A percentile compares a stretch with the other conserved stretches of the same genome.
These are phyloP conservation scores for Butorides virescens DNA, from an alignment of 2,113 vertebrate species.

Conservation along the genomic window DNA sequence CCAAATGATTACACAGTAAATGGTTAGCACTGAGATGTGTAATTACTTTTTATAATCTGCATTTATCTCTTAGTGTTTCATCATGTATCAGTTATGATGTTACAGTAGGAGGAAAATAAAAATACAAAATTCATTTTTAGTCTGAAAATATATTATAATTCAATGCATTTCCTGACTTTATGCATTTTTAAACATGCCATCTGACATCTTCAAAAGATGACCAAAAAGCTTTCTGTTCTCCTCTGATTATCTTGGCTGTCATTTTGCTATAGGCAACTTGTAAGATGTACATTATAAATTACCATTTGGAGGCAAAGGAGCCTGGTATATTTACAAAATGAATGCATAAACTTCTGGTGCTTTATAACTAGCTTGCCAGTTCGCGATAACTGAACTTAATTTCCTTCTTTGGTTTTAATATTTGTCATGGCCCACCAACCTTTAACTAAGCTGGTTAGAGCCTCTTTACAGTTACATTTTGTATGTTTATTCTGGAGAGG, in stretches of 20 bases:
- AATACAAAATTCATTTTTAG: background rate
- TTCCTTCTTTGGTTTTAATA: background rate
- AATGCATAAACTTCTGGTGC: background rate
- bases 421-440: background rate
- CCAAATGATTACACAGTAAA: constrained; percentile 21
- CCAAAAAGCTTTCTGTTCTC: background rate
- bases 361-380: background rate
- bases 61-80: constrained; percentile 14
- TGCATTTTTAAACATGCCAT: background rate
- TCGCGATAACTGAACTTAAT: background rate
- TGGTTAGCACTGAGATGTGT: background rate
- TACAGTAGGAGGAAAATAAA: constrained; percentile 1
- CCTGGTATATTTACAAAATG: constrained; percentile 8
- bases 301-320: background rate
- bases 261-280: constrained; percentile 21
- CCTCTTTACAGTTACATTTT: background rate
- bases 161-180: background rate
- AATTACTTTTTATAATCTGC: constrained; percentile 35
- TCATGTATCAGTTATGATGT: background rate
- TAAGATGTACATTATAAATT: background rate
- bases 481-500: background rate
- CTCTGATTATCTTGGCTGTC: background rate
- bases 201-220: background rate
- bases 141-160: background rate
- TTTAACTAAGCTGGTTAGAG: background rate